These are phyloP conservation scores for Vicugna pacos DNA, from an alignment of 2,113 vertebrate species.

Conservation along the genomic window DNA sequence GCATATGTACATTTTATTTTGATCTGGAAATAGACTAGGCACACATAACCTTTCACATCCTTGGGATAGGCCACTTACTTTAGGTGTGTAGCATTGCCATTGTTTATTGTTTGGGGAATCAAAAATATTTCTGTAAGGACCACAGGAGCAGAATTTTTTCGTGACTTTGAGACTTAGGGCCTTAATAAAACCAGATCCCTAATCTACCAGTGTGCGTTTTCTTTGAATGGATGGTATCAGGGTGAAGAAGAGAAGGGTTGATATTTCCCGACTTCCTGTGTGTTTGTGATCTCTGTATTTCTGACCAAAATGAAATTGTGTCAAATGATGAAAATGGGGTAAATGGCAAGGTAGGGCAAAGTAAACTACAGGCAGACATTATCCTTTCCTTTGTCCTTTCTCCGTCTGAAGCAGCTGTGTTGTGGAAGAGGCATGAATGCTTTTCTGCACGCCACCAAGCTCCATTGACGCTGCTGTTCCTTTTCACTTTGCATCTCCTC, in stretches of 20 bases:
- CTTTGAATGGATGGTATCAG: not conserved
- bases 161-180: not conserved
- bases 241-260: not conserved
- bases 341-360: not conserved
- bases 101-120: constrained; percentile 8
- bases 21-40: not conserved
- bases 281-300: not conserved
- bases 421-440: not conserved
- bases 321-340: not conserved
- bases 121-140: not conserved
- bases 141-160: not conserved
- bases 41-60: not conserved
- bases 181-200: not conserved
- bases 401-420: not conserved
- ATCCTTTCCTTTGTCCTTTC: not conserved
- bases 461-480: not conserved
- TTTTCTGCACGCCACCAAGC: not conserved
- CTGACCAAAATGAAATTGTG: not conserved
- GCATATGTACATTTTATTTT: not conserved
- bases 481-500: not conserved
- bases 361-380: not conserved
- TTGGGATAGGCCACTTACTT: not conserved
- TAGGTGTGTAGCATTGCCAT: not conserved
- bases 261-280: not conserved
- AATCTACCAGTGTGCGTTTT: not conserved